Evolutionary conservation across 2,888 invertebrate genomes (phyloP), one percentile per base, ranked within the genome.

Genomic region (Odontocolon sp.): DNA sequence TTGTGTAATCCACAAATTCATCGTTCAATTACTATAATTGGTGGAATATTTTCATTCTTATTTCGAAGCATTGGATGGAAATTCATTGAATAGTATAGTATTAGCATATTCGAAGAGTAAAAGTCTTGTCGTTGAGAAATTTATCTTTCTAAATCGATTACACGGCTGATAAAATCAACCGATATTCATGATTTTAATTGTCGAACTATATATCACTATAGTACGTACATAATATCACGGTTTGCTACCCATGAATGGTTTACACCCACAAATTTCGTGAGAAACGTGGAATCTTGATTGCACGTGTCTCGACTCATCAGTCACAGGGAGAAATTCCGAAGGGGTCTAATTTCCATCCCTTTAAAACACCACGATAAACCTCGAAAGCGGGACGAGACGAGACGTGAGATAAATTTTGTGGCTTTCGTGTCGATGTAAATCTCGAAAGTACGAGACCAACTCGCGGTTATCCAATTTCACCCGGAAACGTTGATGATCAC

Each of bases 321-420:
- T 63, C 73, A 74, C 23, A 52, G 61, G 6, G 45, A 63, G 28
- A 38, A 67, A 74, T 63, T 68, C 47, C 61, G 18, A 63, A 45
- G 28, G 61, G 31, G 56, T 61, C 54, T 63, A 68, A 68, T 74
- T 74, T 47, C 3, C 61, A n/a, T 36, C 45, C 66, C 56, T 52
- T 45, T 36, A 61, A 61, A 73, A 61, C 67, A n/a, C n/a, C n/a
- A 61, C 61, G 67, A 67, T 54, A 61, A 52, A 23, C 18, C 26
- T 26, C 33, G 33, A 28, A 26, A 61, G 57, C 28, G 3, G 9
- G 33, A 6, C 14, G 11, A 40, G 11, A 16, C 26, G 28, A 40
- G 23, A 26, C 56, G 47, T 47, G 56, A 68, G 56, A 47, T 18
- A 45, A 31, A 68, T 68, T 63, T 63, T 31, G n/a, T 28, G 61